Evolutionary conservation across 2,888 invertebrate species (phyloP).

Genomic region (Sympetrum striolatum): DNA sequence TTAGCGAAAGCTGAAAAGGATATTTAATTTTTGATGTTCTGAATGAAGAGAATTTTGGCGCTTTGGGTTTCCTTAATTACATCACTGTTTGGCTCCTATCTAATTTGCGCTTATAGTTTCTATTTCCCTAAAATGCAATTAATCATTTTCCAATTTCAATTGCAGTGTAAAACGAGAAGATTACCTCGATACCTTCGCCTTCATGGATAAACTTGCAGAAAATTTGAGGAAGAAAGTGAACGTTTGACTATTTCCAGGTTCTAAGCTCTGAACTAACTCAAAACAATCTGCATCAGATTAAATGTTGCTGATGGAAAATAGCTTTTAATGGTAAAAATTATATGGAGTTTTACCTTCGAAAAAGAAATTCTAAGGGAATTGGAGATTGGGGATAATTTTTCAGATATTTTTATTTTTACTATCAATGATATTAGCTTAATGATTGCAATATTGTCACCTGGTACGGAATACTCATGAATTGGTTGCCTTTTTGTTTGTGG

Average conservation of each 20-base stretch:
- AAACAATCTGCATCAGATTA: neutral
- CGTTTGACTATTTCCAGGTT: conserved; percentile 62
- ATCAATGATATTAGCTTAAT: neutral
- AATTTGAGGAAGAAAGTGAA: conserved; percentile 75
- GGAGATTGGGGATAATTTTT: neutral
- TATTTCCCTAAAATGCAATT: neutral
- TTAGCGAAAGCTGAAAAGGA: too few species aligned
- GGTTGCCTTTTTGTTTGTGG: neutral
- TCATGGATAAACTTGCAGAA: conserved; percentile 92
- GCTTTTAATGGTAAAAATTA: neutral
- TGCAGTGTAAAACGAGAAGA: conserved; percentile 72
- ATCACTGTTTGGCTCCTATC: neutral
- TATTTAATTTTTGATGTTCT: too few species aligned
- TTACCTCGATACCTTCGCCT: conserved; percentile 96
- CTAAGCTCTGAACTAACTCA: neutral
- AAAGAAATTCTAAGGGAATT: neutral
- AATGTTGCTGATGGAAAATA: neutral
- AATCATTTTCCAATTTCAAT: conserved; percentile 46
- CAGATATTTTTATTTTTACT: neutral
- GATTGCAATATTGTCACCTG: neutral
- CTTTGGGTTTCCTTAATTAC: too few species aligned
- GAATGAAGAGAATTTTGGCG: too few species aligned
- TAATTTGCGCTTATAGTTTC: neutral
- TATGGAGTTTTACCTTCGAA: neutral
- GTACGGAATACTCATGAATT: neutral